phyloP scores from a whole-genome alignment of 1,140 invertebrate species.

The Hylaeus anthracinus region DNA sequence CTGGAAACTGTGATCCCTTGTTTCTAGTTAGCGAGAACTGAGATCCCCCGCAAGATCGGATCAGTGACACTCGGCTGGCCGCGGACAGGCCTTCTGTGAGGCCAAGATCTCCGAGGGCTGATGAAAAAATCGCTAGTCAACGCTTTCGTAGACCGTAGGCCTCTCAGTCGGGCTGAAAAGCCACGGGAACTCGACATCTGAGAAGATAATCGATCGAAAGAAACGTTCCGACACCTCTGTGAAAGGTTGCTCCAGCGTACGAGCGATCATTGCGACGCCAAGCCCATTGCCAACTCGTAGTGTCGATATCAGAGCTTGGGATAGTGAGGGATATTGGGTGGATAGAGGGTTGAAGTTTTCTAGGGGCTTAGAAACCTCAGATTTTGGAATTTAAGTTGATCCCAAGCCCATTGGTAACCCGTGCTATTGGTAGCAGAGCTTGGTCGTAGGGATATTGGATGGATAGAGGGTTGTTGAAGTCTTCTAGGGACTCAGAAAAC shows the following conservation, averaged over 20 bases:
- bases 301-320: neutral
- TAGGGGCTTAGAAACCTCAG: too few relatives aligned
- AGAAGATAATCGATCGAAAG: neutral
- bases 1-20: neutral
- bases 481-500: too few relatives aligned
- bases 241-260: constrained; percentile 6
- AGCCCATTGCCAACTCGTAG: too few relatives aligned
- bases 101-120: neutral
- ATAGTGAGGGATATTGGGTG: too few relatives aligned
- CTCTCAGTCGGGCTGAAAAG: neutral
- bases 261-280: neutral
- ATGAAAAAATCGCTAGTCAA: too few relatives aligned
- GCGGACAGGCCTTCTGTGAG: neutral
- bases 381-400: too few relatives aligned
- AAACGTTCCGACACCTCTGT: neutral
- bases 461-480: too few relatives aligned
- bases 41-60: constrained; percentile 1
- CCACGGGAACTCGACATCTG: neutral
- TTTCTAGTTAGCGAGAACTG: neutral
- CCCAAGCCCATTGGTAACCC: too few relatives aligned
- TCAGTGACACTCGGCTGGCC: constrained; percentile 1
- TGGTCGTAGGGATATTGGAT: too few relatives aligned
- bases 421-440: too few relatives aligned
- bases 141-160: neutral
- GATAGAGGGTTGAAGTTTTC: too few relatives aligned